phyloP scores from a whole-genome alignment of 2,797 vertebrate species.

The Numenius phaeopus region DNA sequence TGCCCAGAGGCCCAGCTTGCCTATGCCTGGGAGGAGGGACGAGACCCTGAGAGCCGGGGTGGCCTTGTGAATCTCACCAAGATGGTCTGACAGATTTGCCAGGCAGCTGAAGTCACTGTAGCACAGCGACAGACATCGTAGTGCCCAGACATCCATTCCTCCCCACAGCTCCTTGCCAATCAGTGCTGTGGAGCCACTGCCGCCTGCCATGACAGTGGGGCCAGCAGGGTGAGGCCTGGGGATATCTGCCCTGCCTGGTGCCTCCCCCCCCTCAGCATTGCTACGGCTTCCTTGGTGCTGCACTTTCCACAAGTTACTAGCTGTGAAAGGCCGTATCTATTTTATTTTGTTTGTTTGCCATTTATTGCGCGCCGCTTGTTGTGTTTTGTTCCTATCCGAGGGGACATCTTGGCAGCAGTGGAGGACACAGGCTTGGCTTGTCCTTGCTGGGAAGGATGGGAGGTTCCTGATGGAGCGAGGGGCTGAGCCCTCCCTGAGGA shows the following conservation, averaged over 20 bases:
- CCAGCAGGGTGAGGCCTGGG: background rate
- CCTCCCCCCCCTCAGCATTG: background rate
- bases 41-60: rapidly evolving
- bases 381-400: background rate
- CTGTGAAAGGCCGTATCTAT: background rate
- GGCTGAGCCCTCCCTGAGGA: rapidly evolving
- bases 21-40: rapidly evolving
- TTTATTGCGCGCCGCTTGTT: rapidly evolving
- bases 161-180: background rate
- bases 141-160: background rate
- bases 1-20: rapidly evolving
- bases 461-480: rapidly evolving
- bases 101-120: background rate
- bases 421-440: rapidly evolving
- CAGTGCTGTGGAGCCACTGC: rapidly evolving
- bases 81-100: background rate
- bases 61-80: rapidly evolving
- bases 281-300: no score
- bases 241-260: rapidly evolving
- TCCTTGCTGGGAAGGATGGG: background rate
- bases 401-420: background rate
- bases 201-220: background rate
- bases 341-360: background rate
- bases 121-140: background rate
- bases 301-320: background rate